Evolutionary conservation across 2,888 invertebrate species (phyloP), one percentile per base, ranked within the genome.

Genomic region (Phalera bucephala): DNA sequence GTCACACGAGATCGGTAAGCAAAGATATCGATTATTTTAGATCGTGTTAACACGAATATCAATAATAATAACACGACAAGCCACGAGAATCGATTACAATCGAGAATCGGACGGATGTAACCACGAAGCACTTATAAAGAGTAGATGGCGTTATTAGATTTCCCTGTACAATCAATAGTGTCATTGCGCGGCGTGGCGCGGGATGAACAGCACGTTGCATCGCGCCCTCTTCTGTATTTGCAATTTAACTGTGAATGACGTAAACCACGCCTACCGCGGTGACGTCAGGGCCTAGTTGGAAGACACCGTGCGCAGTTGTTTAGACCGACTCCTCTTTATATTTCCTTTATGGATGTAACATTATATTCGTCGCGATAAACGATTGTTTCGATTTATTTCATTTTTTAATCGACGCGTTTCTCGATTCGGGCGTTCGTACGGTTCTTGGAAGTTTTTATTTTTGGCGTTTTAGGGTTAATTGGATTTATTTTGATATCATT

Each of bases 21-120:
- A 30, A 8, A 41, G 62, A 62, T 56, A 62, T 52, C 61, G 61
- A 61, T 65, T 62, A 59, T 57, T 59, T 59, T 59, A 59, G 60
- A 59, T 59, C 46, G 57, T 57, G 57, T 57, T 57, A 57, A 57
- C 57, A 57, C 47, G 54, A 58, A 56, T 63, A 60, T 63, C 60
- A 62, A 61, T 61, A 62, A 61, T 62, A 58, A 59, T 57, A 59
- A 60, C 57, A 60, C 63, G 53, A 54, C 52, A 53, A 51, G 52
- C 57, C 53, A 51, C 55, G 64, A 44, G 65, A 61, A 64, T 64
- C 64, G 72, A 72, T 72, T 58, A 65, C 64, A 60, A 71, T 69
- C 69, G 55, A 45, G 41, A 42, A 47, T 57, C 43, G 41, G 47
- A 48, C 31, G 56, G 41, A 58, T 64, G 72, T 66, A n/a, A n/a